phyloP scores from a whole-genome alignment of 2,888 invertebrate genomes.

The Yponomeuta plumbellus region DNA sequence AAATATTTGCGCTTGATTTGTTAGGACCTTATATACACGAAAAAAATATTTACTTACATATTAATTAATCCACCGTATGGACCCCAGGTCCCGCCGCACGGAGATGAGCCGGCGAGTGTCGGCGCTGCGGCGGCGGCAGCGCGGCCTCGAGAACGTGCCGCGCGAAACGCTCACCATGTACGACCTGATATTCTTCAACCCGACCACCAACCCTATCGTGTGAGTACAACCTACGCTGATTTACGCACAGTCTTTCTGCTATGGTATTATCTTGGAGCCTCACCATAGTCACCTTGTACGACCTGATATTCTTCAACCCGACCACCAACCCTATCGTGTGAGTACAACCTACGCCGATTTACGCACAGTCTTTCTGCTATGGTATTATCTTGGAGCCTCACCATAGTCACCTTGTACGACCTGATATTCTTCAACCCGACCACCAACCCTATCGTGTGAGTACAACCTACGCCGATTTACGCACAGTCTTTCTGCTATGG shows the following conservation, averaged over 20 bases:
- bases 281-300: conserved; percentile 96
- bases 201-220: conserved; percentile 84
- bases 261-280: background rate
- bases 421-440: conserved; percentile 93
- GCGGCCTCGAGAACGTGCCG: conserved; percentile 35
- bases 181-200: conserved; percentile 95
- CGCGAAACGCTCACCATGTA: conserved; percentile 88
- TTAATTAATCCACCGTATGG: background rate
- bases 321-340: conserved; percentile 83
- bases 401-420: conserved; percentile 96
- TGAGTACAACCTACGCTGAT: conserved; percentile 43
- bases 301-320: conserved; percentile 95
- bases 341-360: conserved; percentile 35
- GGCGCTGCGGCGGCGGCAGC: conserved; percentile 47
- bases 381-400: background rate
- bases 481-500: background rate
- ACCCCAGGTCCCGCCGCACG: conserved; percentile 44
- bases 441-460: conserved; percentile 84
- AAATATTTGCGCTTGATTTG: no score
- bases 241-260: background rate
- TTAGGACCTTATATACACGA: no score
- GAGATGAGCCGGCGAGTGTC: conserved; percentile 48
- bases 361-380: background rate
- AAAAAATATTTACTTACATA: no score
- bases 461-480: conserved; percentile 24